A percentile compares a stretch with the other conserved stretches of the same genome.
Evolutionary conservation across 2,113 vertebrate genomes (phyloP).

Genomic region (Aphyosemion australe): DNA sequence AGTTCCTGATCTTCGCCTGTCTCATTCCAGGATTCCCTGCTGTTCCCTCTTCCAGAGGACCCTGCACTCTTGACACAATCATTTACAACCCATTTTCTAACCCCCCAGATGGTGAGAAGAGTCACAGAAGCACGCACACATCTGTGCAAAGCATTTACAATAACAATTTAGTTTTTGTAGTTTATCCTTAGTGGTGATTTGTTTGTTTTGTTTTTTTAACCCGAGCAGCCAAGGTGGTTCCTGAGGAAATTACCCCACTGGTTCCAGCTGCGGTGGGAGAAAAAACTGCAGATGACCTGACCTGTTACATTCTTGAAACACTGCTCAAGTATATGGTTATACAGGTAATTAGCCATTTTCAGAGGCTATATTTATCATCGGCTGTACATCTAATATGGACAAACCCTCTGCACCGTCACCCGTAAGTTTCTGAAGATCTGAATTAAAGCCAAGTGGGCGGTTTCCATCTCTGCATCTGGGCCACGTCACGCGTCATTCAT

Average conservation of each 20-base stretch:
- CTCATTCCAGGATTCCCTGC: constrained; percentile 96
- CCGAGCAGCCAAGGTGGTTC: constrained; percentile 87
- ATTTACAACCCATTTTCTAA: constrained; percentile 86
- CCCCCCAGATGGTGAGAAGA: constrained; percentile 84
- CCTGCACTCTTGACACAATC: constrained; percentile 93
- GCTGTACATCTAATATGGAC: no score
- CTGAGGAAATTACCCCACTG: constrained; percentile 94
- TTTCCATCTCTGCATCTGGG: no score
- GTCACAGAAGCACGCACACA: neutral
- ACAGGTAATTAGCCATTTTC: constrained; percentile 89
- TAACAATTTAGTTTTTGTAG: neutral
- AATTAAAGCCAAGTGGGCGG: no score
- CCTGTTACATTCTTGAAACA: constrained; percentile 92
- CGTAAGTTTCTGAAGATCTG: no score
- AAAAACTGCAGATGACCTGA: constrained; percentile 91
- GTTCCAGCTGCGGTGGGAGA: constrained; percentile 89
- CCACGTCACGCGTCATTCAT: no score
- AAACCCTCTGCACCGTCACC: no score
- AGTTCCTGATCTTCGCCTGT: constrained; percentile 94
- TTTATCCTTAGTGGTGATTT: neutral
- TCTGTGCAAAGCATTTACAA: neutral
- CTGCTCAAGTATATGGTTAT: constrained; percentile 95
- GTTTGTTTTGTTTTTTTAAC: constrained; percentile 22
- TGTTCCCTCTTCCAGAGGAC: constrained; percentile 86
- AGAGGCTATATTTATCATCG: no score